These are phyloP conservation scores for Andrena trimmerana DNA, from an alignment of 2,888 invertebrate species.

Conservation along the genomic window DNA sequence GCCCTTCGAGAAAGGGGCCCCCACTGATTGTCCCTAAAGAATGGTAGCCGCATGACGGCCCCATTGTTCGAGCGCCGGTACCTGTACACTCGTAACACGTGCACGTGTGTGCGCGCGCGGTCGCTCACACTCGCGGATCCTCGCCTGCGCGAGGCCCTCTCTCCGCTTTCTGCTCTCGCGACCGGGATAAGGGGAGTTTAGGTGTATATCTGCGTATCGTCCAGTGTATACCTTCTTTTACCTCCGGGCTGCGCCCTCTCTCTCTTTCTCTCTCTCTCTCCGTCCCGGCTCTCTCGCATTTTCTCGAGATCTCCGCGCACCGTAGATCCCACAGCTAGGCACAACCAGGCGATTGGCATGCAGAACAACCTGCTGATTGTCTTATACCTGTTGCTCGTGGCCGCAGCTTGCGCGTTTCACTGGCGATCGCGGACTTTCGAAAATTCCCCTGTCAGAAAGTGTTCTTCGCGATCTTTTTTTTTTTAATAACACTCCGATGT, in stretches of 20 bases:
- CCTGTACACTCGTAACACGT: slow-evolving; percentile 64
- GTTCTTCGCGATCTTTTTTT: background rate
- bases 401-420: slow-evolving; percentile 25
- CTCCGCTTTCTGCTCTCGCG: slow-evolving; percentile 20
- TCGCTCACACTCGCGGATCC: slow-evolving; percentile 1
- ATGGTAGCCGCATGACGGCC: slow-evolving; percentile 82
- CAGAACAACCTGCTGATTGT: slow-evolving; percentile 83
- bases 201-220: slow-evolving; percentile 60
- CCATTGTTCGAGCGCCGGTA: slow-evolving; percentile 80
- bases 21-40: slow-evolving; percentile 81
- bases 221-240: slow-evolving; percentile 36
- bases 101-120: slow-evolving; percentile 53
- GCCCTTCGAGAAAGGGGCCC: slow-evolving; percentile 60
- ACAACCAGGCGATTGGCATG: slow-evolving; percentile 76
- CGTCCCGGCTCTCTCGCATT: slow-evolving; percentile 21
- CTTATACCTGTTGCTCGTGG: slow-evolving; percentile 77
- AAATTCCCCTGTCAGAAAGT: background rate
- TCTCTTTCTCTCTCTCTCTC: background rate
- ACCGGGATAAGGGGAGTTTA: slow-evolving; percentile 27
- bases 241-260: slow-evolving; percentile 22
- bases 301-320: slow-evolving; percentile 34
- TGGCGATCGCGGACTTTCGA: slow-evolving; percentile 15
- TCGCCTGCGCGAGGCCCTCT: slow-evolving; percentile 17
- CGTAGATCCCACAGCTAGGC: slow-evolving; percentile 26
- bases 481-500: too few species aligned